phyloP scores from a whole-genome alignment of 2,888 invertebrate genomes.

The Apoda limacodes region DNA sequence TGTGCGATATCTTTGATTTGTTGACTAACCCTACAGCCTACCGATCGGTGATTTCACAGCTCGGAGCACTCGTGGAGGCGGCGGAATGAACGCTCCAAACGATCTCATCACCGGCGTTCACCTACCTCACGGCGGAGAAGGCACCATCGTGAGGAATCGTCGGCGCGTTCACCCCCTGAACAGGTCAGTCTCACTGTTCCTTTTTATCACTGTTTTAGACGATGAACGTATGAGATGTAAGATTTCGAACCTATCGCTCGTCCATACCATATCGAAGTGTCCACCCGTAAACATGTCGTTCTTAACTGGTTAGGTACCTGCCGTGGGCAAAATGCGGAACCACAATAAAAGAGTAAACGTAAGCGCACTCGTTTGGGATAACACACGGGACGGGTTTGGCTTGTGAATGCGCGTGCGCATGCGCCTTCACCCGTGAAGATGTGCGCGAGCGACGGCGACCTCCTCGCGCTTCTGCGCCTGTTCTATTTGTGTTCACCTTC shows the following conservation, averaged over 20 bases:
- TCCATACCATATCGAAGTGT: constrained; percentile 42
- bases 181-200: constrained; percentile 56
- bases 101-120: constrained; percentile 86
- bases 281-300: constrained; percentile 51
- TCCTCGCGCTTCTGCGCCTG: constrained; percentile 66
- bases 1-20: constrained; percentile 26
- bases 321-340: constrained; percentile 54
- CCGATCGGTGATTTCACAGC: constrained; percentile 74
- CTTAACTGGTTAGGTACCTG: constrained; percentile 28
- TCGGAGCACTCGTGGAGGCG: constrained; percentile 83
- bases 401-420: constrained; percentile 58
- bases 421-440: constrained; percentile 67
- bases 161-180: constrained; percentile 59
- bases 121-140: constrained; percentile 81
- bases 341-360: constrained; percentile 56
- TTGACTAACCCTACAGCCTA: constrained; percentile 63
- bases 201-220: constrained; percentile 28
- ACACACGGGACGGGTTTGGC: constrained; percentile 62
- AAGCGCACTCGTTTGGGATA: constrained; percentile 55
- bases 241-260: constrained; percentile 41
- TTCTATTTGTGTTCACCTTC: constrained; percentile 68
- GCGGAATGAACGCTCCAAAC: constrained; percentile 86
- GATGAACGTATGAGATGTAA: constrained; percentile 37
- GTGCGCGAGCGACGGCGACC: constrained; percentile 68
- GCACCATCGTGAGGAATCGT: constrained; percentile 69